Base-by-base conservation (phyloP, 2,888 invertebrate species). In the Neoscelio sp. region DNA sequence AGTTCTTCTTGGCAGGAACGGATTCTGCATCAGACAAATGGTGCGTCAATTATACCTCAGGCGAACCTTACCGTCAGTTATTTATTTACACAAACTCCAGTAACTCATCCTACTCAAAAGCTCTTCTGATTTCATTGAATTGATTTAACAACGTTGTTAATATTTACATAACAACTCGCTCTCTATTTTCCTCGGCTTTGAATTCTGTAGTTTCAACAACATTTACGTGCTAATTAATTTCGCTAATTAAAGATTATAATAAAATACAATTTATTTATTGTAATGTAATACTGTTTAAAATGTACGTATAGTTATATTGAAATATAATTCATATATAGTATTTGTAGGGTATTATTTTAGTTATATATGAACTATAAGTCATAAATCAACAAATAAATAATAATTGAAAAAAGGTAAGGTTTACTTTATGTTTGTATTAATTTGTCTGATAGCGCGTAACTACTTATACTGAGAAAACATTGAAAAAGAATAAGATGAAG, bases 21-120 rank as follows among this genome's bases (percentile, higher is more conserved):
- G 94, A 91, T 94, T 94, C 92, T 93, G 85, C 3, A 68, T 54
- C 13, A 20, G 46, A 56, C 33, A 74, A 74, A 73, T 46, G n/a
- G 20, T 48, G 18, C 20, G 17, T 38, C 38, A 62, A 76, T 70
- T 65, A 77, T 58, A 70, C 35, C 44, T 1, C 12, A n/a, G 1
- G 35, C 13, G 13, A 60, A 68, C 33, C 48, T 64, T 15, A 20
- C 42, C 26, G 20, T 30, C 7, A 30, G 17, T 40, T 40, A 52
- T 40, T 68, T 52, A 65, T 52, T 65, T 42, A 42, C 17, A 40
- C 17, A 7, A 40, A 40, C 23, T 56, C 15, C 23, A 12, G 2
- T 35, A 12, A 20, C 12, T 15, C 20, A 8, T 56, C 40, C 40
- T 56, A 40, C 26, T 40, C 15, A 7, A 2, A 40, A 26, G 5